Conservation (phyloP, 2,797 vertebrate genomes). For the Gallirallus australis region DNA sequence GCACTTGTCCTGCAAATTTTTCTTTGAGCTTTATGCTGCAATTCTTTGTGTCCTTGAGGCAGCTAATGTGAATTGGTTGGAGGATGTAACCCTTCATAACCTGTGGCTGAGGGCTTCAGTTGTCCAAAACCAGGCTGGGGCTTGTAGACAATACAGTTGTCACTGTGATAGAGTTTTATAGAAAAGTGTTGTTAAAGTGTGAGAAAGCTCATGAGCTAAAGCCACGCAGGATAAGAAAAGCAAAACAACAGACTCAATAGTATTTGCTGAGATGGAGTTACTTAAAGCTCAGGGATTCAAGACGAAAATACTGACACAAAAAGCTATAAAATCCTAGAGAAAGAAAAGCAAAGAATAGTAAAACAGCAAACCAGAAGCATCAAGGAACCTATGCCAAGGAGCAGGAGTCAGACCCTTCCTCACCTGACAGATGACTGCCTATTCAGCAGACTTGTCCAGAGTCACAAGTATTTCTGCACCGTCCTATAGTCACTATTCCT, state of each 20-base stretch:
- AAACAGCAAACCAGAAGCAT: neutral
- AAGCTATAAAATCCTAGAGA: neutral
- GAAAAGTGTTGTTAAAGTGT: neutral
- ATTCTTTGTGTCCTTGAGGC: neutral
- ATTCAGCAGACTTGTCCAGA: neutral
- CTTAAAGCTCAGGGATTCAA: constrained; percentile 1
- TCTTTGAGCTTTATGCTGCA: neutral
- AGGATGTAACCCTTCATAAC: neutral
- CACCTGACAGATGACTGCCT: neutral
- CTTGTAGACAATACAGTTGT: neutral
- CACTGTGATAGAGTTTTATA: neutral
- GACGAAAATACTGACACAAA: neutral
- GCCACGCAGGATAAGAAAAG: neutral
- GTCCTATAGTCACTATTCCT: neutral
- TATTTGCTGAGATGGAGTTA: neutral
- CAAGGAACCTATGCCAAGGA: neutral
- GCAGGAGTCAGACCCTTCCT: neutral
- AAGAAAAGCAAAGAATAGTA: neutral
- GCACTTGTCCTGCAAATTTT: neutral
- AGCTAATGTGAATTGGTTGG: neutral
- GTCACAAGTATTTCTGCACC: neutral
- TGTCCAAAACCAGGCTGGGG: fast-evolving
- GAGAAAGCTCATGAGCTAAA: neutral
- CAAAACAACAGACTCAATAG: neutral
- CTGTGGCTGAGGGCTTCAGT: neutral